Evolutionary conservation across 2,113 vertebrate genomes (phyloP).

Genomic region (Cranoglanis bouderius): DNA sequence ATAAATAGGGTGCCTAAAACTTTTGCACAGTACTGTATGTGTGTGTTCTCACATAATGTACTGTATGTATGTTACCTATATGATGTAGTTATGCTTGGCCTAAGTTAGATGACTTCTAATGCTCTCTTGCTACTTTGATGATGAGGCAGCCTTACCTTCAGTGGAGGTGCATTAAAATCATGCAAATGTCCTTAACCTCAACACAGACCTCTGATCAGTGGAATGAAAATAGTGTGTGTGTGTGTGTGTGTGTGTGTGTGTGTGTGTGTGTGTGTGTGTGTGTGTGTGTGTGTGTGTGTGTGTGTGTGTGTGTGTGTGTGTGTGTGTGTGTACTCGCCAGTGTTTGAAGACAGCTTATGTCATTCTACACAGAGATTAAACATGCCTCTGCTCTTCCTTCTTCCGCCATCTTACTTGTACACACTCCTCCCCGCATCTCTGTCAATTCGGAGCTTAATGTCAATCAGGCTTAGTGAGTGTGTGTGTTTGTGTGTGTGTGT

Average conservation of each 20-base stretch:
- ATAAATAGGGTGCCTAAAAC: no score
- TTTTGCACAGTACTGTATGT: no score
- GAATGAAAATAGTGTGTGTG: conserved; percentile 22
- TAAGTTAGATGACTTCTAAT: neutral
- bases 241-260: conserved; percentile 1
- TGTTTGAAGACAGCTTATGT: conserved; percentile 38
- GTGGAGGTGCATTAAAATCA: conserved; percentile 42
- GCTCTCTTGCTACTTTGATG: neutral
- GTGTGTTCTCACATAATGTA: neutral
- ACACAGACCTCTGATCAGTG: conserved; percentile 44
- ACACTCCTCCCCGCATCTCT: conserved; percentile 26
- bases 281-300: conserved; percentile 15
- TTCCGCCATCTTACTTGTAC: conserved; percentile 23
- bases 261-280: conserved; percentile 17
- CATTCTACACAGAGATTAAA: conserved; percentile 47
- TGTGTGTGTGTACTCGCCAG: neutral
- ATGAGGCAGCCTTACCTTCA: conserved; percentile 18
- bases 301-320: neutral
- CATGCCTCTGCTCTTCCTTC: conserved; percentile 13
- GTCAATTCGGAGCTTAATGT: conserved; percentile 49
- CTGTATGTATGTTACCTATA: neutral
- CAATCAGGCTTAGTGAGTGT: conserved; percentile 39
- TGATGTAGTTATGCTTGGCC: neutral
- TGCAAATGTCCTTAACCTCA: conserved; percentile 51
- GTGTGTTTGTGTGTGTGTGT: neutral